Evolutionary conservation across 2,113 vertebrate genomes (phyloP), one percentile per base, ranked within the genome.

Genomic region (Trematocara zebra): DNA sequence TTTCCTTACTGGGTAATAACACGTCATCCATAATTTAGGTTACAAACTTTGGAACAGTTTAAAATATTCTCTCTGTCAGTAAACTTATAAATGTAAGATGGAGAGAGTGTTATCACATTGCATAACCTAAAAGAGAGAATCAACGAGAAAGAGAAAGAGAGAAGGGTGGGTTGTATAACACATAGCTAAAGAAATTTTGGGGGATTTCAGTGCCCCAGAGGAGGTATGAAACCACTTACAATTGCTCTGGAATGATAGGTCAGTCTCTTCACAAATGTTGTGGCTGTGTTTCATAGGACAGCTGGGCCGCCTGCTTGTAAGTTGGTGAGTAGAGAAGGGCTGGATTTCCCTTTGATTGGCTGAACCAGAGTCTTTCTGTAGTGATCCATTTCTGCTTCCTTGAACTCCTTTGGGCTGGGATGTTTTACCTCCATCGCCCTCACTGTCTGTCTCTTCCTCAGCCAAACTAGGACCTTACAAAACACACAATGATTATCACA

Each of bases 321-420:
- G 85, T 53, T 80, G 82, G 56, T 53, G 74, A 78, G 89, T 42
- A 44, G 95, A 93, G 31, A 92, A 94, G 15, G 94, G 94, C 5
- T 94, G 91, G 1, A 95, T 89, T 61, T 97, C 96, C 14, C 57
- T 93, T 59, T 97, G 96, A 33, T 86, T 96, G 51, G 95, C 95
- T 8, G 94, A 87, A 49, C 89, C 90, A 1, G 93, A 95, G 8
- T 95, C 95, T 2, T 92, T 96, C 26, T 83, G 95, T 18, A 83
- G 81, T 17, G 86, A 90, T 74, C 89, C 92, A 28, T 89, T 47
- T 81, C 64, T 23, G 85, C 92, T 87, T 93, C 91, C 93, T 37
- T 54, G 23, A 26, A 37, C 80, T 51, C 85, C 94, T 54, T 84
- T 89, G 49, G 90, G 35, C 82, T 90, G 89, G 42, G 82, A 80